A percentile compares a stretch with the other conserved stretches of the same genome.
phyloP scores from a whole-genome alignment of 2,113 vertebrate genomes.

The Prionailurus viverrinus region DNA sequence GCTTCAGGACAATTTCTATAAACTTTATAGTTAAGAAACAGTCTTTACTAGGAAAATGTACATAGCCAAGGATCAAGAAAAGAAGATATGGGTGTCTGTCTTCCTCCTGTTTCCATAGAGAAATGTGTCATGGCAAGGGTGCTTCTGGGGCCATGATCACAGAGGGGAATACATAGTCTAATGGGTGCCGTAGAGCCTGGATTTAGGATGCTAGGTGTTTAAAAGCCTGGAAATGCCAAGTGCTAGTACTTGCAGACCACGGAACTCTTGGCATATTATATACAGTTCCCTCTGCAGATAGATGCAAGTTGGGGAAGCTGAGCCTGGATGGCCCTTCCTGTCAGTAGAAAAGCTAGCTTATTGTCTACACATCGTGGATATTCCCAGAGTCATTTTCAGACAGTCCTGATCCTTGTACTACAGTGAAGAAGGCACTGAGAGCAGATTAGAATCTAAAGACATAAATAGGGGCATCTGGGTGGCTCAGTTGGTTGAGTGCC shows the following conservation, averaged over 20 bases:
- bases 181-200: not conserved
- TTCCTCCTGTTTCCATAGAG: not conserved
- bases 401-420: not conserved
- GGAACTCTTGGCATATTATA: not conserved
- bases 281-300: not conserved
- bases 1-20: not conserved
- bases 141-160: not conserved
- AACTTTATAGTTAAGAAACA: not conserved
- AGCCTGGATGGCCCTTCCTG: not conserved
- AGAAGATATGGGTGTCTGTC: accelerated
- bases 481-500: too few species aligned
- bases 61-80: not conserved
- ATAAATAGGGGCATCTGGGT: not conserved
- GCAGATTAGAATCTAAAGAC: not conserved
- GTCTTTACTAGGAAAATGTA: not conserved
- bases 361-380: not conserved
- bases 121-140: not conserved
- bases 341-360: not conserved
- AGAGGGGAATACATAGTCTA: not conserved
- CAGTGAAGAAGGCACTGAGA: not conserved
- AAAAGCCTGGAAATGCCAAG: not conserved
- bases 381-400: not conserved
- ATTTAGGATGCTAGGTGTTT: not conserved
- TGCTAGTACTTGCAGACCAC: not conserved
- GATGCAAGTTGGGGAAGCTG: not conserved